Evolutionary conservation across 2,797 vertebrate genomes (phyloP).

Genomic region (Fringilla coelebs): DNA sequence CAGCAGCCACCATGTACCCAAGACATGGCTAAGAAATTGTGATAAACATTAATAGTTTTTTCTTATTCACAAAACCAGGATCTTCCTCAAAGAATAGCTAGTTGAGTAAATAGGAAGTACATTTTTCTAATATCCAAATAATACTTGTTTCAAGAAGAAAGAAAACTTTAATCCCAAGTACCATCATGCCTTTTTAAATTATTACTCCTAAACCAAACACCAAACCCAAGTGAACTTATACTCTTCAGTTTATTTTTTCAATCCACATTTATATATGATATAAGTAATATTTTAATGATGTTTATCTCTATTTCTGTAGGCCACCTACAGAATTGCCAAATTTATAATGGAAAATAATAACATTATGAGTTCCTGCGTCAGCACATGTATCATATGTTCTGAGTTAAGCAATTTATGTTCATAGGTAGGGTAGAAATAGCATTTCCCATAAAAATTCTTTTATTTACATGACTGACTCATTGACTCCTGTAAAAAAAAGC

Average conservation of each 20-base stretch:
- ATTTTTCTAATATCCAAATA: background rate
- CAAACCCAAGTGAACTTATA: background rate
- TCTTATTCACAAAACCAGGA: background rate
- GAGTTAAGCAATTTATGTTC: background rate
- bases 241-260: background rate
- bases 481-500: background rate
- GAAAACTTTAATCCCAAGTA: background rate
- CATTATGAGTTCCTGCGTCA: background rate
- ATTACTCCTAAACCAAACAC: background rate
- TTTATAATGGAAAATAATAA: background rate
- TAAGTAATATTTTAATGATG: background rate
- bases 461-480: background rate
- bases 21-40: background rate
- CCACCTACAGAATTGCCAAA: background rate
- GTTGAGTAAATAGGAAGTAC: background rate
- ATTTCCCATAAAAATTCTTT: background rate
- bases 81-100: background rate
- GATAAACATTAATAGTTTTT: background rate
- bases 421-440: background rate
- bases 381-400: background rate
- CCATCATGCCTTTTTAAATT: background rate
- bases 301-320: background rate
- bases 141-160: background rate
- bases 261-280: background rate
- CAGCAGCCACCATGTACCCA: rapidly evolving